These are phyloP conservation scores for Eulemur rubriventer DNA, from an alignment of 2,797 vertebrate species.

Conservation along the genomic window DNA sequence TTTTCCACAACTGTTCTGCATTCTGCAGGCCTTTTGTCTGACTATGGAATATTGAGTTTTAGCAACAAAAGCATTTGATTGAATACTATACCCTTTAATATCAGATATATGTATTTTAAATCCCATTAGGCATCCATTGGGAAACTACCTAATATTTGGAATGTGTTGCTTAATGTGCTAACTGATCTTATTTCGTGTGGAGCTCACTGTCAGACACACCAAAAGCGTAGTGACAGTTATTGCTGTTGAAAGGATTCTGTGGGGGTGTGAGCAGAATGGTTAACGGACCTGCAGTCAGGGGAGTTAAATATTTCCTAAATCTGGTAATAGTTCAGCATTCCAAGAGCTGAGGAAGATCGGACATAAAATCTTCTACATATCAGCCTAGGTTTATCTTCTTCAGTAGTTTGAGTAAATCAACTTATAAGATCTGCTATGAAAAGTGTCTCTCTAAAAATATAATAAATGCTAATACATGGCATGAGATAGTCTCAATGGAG, in stretches of 20 bases:
- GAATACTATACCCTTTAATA: conserved; percentile 54
- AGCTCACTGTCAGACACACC: conserved; percentile 63
- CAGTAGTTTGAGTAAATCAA: neutral
- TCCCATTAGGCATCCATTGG: conserved; percentile 57
- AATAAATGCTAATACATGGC: conserved; percentile 70
- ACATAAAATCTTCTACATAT: neutral
- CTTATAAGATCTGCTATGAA: conserved; percentile 18
- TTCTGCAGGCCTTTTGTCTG: conserved; percentile 56
- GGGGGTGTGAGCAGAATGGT: conserved; percentile 71
- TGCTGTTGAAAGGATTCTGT: conserved; percentile 75
- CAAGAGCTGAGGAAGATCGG: conserved; percentile 68
- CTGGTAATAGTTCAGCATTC: conserved; percentile 67
- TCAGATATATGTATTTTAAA: conserved; percentile 68
- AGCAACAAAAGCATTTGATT: conserved; percentile 66
- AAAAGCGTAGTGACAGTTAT: conserved; percentile 75
- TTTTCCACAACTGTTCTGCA: conserved; percentile 70
- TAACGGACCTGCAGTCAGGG: conserved; percentile 61
- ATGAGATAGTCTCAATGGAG: conserved; percentile 61
- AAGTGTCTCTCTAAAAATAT: conserved; percentile 32
- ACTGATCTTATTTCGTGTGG: conserved; percentile 57
- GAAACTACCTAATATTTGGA: conserved; percentile 67
- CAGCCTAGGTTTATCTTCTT: neutral
- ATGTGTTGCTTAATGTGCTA: conserved; percentile 53
- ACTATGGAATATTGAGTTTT: conserved; percentile 67
- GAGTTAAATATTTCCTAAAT: conserved; percentile 74